Evolutionary conservation across 92 coral and sea anemone genomes (phyloP).

Genomic region (Phymanthus crucifer): DNA sequence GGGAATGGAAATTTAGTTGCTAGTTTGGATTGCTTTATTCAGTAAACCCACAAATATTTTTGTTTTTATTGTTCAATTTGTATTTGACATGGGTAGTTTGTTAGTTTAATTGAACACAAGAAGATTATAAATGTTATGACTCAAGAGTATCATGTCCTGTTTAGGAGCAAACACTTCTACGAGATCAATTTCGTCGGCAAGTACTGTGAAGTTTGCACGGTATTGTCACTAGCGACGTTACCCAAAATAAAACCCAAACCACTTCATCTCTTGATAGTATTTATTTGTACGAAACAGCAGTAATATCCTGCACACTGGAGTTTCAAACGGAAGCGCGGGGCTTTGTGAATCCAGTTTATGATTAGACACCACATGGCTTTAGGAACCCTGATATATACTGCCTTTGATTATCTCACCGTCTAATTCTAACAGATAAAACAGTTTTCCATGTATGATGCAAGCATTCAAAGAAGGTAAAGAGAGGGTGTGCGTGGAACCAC

Average conservation of each 20-base stretch:
- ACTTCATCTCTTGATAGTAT: constrained; percentile 4
- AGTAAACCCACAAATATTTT: no score
- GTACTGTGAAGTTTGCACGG: background rate
- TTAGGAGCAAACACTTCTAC: background rate
- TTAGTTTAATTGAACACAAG: no score
- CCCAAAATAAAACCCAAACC: background rate
- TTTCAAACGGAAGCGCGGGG: constrained; percentile 6
- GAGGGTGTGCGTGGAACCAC: background rate
- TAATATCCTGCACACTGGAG: constrained; percentile 9
- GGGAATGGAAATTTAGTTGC: no score
- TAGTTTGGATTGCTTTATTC: no score
- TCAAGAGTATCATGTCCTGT: background rate
- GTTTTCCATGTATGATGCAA: background rate
- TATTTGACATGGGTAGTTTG: no score
- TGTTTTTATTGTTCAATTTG: no score
- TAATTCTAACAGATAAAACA: background rate
- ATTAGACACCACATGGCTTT: constrained; percentile 6
- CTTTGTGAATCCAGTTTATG: constrained; percentile 3
- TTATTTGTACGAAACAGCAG: background rate
- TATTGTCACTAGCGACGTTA: background rate
- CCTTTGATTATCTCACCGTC: background rate
- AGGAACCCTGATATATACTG: background rate
- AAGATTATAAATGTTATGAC: no score
- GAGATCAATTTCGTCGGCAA: constrained; percentile 7
- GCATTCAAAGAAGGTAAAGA: background rate